phyloP scores from a whole-genome alignment of 2,888 invertebrate species.

The Amphimallon solstitiale region DNA sequence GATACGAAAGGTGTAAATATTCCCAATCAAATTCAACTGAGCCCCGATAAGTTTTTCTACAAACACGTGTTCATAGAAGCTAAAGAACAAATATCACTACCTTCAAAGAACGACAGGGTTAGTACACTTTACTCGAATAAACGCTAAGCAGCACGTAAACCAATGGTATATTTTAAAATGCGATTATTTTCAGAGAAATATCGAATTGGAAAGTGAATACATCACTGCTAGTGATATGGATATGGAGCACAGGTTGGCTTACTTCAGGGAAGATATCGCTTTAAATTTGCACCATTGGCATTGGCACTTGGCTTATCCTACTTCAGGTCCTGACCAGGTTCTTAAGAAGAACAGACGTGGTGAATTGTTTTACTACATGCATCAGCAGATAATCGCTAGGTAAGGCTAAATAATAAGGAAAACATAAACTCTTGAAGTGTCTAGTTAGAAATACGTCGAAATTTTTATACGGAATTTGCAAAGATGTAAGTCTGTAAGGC shows the following conservation, averaged over 20 bases:
- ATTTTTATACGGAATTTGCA: too few relatives aligned
- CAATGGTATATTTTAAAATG: background rate
- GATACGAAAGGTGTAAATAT: slow-evolving; percentile 77
- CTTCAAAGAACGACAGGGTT: slow-evolving; percentile 73
- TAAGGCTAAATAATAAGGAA: too few relatives aligned
- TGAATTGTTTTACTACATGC: slow-evolving; percentile 81
- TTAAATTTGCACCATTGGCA: slow-evolving; percentile 89
- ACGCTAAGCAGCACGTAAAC: background rate
- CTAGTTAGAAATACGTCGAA: too few relatives aligned
- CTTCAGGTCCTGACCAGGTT: slow-evolving; percentile 68
- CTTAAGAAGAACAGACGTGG: slow-evolving; percentile 79
- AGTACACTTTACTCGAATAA: slow-evolving; percentile 50
- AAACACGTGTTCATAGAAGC: slow-evolving; percentile 76
- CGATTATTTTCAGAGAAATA: slow-evolving; percentile 64
- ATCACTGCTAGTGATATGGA: slow-evolving; percentile 76
- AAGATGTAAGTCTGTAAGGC: too few relatives aligned
- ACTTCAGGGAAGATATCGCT: slow-evolving; percentile 84
- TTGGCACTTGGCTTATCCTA: slow-evolving; percentile 86
- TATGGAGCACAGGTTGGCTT: slow-evolving; percentile 79
- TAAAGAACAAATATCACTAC: slow-evolving; percentile 75
- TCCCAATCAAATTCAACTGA: slow-evolving; percentile 80
- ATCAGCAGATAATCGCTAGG: slow-evolving; percentile 70
- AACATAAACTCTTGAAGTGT: too few relatives aligned
- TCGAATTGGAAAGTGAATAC: slow-evolving; percentile 77
- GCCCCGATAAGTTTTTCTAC: slow-evolving; percentile 86